Conservation (phyloP, 2,888 invertebrate species). For the Stenodera caucasica region DNA sequence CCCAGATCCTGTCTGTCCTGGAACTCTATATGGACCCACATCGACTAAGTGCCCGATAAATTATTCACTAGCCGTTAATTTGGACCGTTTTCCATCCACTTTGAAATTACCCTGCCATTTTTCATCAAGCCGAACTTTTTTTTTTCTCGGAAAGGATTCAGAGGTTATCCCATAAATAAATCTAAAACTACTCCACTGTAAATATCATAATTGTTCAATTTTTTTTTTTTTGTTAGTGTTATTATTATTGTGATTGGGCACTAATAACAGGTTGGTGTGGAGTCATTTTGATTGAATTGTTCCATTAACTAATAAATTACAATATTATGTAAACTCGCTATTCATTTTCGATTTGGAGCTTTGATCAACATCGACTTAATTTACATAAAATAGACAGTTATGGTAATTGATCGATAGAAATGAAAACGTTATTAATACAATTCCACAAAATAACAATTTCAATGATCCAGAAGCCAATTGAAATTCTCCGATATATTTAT, state of each 20-base stretch:
- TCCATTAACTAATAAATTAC: conserved; percentile 23
- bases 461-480: no score
- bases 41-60: conserved; percentile 31
- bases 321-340: conserved; percentile 17
- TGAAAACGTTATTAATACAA: no score
- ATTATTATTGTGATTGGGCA: no score
- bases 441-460: no score
- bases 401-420: neutral
- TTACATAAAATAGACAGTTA: neutral
- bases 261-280: neutral
- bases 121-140: conserved; percentile 21
- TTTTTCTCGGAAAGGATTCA: conserved; percentile 13
- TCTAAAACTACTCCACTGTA: conserved; percentile 4
- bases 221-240: no score
- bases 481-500: no score
- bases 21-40: conserved; percentile 27
- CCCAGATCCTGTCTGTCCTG: conserved; percentile 22
- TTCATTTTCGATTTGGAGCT: conserved; percentile 18
- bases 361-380: neutral
- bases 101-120: conserved; percentile 28
- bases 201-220: no score
- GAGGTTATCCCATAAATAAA: conserved; percentile 21
- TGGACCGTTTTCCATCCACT: conserved; percentile 31
- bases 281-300: conserved; percentile 18
- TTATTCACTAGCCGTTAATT: conserved; percentile 33